Base-by-base conservation (phyloP, 2,113 vertebrate genomes). In the Esox niger region DNA sequence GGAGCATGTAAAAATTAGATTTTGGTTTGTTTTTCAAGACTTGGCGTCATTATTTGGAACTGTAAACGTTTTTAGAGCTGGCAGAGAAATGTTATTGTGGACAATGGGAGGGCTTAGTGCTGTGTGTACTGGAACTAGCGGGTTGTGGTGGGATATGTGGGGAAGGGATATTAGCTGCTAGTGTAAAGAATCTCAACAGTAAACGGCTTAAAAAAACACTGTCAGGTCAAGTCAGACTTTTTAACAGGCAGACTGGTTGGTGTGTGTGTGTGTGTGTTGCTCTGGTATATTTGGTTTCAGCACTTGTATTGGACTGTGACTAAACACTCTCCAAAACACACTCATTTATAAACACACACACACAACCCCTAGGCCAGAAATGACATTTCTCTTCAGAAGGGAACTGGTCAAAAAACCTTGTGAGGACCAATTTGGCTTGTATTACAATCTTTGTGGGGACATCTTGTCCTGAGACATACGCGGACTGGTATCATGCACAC, bases 261-360 rank as follows among this genome's bases (percentile, higher is more conserved):
- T 57, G 23, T 33, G 8, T 69, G 54, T 26, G 64, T 35, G 20
- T 63, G 38, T 46, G 30, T 52, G 46, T 66, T 49, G 49, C 33
- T 54, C 21, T 70, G 21, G 52, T 31, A 23, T 52, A 46, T 30
- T 71, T 25, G 9, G 47, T 58, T 57, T 46, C 30, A 23, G 10
- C 20, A 23, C 21, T 20, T 29, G 10, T 49, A 47, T 33, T 29
- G 66, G 35, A 27, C 62, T 57, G 38, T 38, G 55, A 62, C 33
- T 38, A 61, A 71, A 70, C 73, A 33, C 69, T 61, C 23, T 71
- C 64, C 57, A 57, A n/a, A 54, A 69, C 67, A 70, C 27, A 63
- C n/a, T 43, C 43, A 68, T 43, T 56, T n/a, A 2, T 61, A 60
- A 25, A 31, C 21, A 0, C 0, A 23, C 10, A 47, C 64, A 70